Evolutionary conservation across 2,888 invertebrate species (phyloP).

Genomic region (Dysmachus trigonus): DNA sequence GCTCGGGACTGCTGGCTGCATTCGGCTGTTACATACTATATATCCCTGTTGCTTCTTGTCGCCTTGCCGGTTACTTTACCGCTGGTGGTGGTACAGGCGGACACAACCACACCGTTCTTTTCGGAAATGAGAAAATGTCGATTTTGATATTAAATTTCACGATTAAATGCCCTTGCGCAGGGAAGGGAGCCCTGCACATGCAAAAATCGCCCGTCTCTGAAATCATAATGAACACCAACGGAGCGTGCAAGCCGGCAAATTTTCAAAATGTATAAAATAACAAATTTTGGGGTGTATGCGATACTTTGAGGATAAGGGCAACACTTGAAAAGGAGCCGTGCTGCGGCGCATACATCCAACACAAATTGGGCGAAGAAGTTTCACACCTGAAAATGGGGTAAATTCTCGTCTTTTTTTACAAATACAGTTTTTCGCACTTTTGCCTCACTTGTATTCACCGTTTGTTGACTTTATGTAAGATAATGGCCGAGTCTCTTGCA

Average conservation of each 20-base stretch:
- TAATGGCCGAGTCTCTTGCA: neutral
- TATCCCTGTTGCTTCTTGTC: constrained; percentile 27
- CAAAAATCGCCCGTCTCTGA: neutral
- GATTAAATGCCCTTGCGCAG: neutral
- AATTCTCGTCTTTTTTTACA: neutral
- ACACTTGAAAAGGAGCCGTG: neutral
- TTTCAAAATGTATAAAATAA: neutral
- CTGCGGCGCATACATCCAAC: neutral
- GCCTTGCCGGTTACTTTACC: neutral
- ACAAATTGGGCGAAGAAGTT: constrained; percentile 31
- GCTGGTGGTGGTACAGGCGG: neutral
- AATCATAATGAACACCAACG: constrained; percentile 30
- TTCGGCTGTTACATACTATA: constrained; percentile 28
- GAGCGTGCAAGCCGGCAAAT: neutral
- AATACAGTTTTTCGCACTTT: neutral
- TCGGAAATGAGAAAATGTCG: constrained; percentile 16
- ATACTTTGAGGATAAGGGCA: neutral
- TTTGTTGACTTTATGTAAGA: constrained; percentile 1
- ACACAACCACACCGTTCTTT: constrained; percentile 8
- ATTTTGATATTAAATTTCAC: constrained; percentile 32
- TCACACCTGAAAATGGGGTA: constrained; percentile 21
- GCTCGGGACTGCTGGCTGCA: neutral
- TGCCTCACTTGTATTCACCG: constrained; percentile 8
- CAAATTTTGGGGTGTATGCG: neutral
- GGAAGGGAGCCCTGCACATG: constrained; percentile 22